phyloP scores from a whole-genome alignment of 2,113 vertebrate genomes.

The Periophthalmus modestus region DNA sequence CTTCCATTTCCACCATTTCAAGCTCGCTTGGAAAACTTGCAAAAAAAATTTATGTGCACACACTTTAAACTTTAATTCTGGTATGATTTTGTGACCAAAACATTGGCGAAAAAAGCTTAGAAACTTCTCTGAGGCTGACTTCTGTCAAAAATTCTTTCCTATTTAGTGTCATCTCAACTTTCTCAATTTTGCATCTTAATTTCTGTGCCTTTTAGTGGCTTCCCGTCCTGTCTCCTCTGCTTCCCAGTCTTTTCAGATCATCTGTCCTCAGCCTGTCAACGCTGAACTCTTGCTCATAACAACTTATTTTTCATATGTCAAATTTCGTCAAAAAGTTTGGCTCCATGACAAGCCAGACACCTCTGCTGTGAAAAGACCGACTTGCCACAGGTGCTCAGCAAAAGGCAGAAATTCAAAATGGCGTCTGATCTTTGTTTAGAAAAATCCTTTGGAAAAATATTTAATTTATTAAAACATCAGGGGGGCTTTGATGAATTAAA shows the following conservation, averaged over 20 bases:
- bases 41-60: background rate
- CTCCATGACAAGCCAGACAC: conserved; percentile 6
- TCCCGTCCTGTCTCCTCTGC: background rate
- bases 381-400: conserved; percentile 20
- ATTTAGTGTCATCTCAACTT: background rate
- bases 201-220: background rate
- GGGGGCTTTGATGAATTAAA: conserved; percentile 47
- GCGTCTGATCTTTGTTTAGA: conserved; percentile 29
- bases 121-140: background rate
- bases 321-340: conserved; percentile 19
- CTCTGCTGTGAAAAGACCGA: conserved; percentile 13
- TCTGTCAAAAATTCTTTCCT: background rate
- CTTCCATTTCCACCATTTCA: background rate
- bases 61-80: background rate
- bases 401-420: conserved; percentile 7
- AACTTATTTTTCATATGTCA: conserved; percentile 11
- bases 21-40: background rate
- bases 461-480: conserved; percentile 31
- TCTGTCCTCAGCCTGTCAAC: background rate
- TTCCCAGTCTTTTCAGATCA: background rate
- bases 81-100: conserved; percentile 3
- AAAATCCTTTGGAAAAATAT: conserved; percentile 34
- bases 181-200: conserved; percentile 2
- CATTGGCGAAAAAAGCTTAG: background rate
- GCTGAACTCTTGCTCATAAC: background rate